Base-by-base conservation (phyloP, 2,113 vertebrate genomes). In the Lepidothrix coronata region DNA sequence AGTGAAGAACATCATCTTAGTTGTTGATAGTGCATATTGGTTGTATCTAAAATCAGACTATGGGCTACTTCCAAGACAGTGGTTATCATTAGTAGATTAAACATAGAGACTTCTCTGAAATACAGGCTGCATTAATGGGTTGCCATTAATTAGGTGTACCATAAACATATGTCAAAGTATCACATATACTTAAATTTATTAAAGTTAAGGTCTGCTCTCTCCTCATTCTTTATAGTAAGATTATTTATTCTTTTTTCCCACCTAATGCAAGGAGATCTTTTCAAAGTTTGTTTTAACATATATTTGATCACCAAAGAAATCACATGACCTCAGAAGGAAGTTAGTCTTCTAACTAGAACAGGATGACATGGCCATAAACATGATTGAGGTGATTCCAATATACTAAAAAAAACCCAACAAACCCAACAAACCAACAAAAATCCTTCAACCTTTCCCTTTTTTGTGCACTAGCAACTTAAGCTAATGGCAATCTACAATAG, bases 231-330 rank as follows among this genome's bases (percentile, higher is more conserved):
- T n/a, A 44, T 5, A 58, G 4, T 4, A 39, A 67, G 14, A 11
- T 11, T 65, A 18, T 52, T 72, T 5, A 23, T 67, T 57, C 8
- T 52, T 59, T 71, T 72, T 17, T 73, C 12, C 8, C 6, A 78
- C 6, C 3, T 84, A 25, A 49, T 19, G 7, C 12, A 55, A 63
- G 12, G 3, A n/a, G 12, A 20, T 14, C 2, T 74, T 73, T 48
- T 48, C 8, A 75, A 88, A 11, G 13, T 22, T 62, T 84, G 0
- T 96, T 59, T 95, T 91, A 91, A 93, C 59, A 80, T 28, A 70
- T 76, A 72, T 95, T 86, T 96, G 94, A 96, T 95, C 81, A 91
- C 14, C 2, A 85, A 95, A 94, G 24, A 89, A 90, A 83, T 46
- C 1, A 83, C 21, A 31, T 75, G n/a, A 58, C 86, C 79, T 74